Conservation (phyloP, 1,140 invertebrate species). For the Phortica variegata region DNA sequence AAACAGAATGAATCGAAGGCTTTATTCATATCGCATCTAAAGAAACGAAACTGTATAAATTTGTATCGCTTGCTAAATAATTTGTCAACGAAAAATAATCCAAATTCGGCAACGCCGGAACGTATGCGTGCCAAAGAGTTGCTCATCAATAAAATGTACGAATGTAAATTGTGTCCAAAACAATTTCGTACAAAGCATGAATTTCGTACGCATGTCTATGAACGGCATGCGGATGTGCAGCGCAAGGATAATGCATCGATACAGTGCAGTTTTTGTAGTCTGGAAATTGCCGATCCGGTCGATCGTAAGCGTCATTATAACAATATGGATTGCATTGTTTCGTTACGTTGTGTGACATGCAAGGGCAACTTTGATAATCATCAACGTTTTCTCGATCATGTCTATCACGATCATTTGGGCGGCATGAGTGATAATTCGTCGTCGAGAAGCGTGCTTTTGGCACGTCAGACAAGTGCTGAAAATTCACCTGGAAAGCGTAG, state of each 20-base stretch:
- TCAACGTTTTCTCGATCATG: constrained; percentile 52
- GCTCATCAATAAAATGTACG: constrained; percentile 53
- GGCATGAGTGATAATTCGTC: constrained; percentile 41
- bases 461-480: constrained; percentile 25
- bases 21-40: constrained; percentile 54
- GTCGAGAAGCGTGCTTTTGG: constrained; percentile 19
- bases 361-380: constrained; percentile 52
- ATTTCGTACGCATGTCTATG: constrained; percentile 54
- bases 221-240: constrained; percentile 52
- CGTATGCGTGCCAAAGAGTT: constrained; percentile 51
- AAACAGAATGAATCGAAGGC: constrained; percentile 56
- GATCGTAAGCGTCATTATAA: constrained; percentile 54
- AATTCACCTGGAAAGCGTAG: constrained; percentile 41
- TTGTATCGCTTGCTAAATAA: constrained; percentile 41
- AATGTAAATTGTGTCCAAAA: constrained; percentile 51
- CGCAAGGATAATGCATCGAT: constrained; percentile 46
- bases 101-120: constrained; percentile 28
- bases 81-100: constrained; percentile 6
- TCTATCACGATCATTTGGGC: constrained; percentile 51
- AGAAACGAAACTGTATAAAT: constrained; percentile 55
- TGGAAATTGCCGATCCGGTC: constrained; percentile 50
- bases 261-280: constrained; percentile 49
- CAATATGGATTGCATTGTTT: constrained; percentile 56
- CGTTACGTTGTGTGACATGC: constrained; percentile 53
- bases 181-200: constrained; percentile 54